These are phyloP conservation scores for Globodera rostochiensis DNA, from an alignment of 1,140 invertebrate species.

Conservation along the genomic window DNA sequence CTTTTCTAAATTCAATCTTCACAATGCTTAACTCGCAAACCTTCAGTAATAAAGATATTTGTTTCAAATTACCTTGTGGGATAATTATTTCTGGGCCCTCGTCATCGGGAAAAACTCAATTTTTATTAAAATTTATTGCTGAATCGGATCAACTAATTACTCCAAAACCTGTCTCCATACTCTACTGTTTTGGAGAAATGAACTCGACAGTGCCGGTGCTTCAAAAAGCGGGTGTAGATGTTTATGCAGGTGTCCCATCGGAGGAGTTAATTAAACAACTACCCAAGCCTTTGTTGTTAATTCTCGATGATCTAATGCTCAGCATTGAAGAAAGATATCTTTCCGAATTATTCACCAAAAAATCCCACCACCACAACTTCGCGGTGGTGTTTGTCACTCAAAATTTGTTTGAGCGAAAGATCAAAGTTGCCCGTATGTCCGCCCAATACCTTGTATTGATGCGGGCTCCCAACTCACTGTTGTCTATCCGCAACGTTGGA, in stretches of 20 bases:
- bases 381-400: slow-evolving; percentile 18
- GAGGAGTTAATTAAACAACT: slow-evolving; percentile 11
- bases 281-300: slow-evolving; percentile 3
- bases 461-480: slow-evolving; percentile 7
- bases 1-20: not conserved
- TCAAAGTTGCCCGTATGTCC: slow-evolving; percentile 22
- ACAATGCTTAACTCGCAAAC: not conserved
- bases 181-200: slow-evolving; percentile 23
- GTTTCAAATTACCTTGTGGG: slow-evolving; percentile 22
- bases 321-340: slow-evolving; percentile 10
- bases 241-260: slow-evolving; percentile 15
- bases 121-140: slow-evolving; percentile 19
- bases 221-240: slow-evolving; percentile 15
- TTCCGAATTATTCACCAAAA: slow-evolving; percentile 25
- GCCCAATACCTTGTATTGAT: slow-evolving; percentile 25
- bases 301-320: slow-evolving; percentile 19
- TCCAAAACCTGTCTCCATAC: not conserved
- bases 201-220: slow-evolving; percentile 9
- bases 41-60: slow-evolving; percentile 13
- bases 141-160: slow-evolving; percentile 1
- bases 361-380: slow-evolving; percentile 20
- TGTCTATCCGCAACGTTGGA: slow-evolving; percentile 13
- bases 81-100: slow-evolving; percentile 17
- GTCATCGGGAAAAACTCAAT: slow-evolving; percentile 13
- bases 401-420: slow-evolving; percentile 26